Conservation (phyloP, 2,113 vertebrate genomes). For the Talpa occidentalis region DNA sequence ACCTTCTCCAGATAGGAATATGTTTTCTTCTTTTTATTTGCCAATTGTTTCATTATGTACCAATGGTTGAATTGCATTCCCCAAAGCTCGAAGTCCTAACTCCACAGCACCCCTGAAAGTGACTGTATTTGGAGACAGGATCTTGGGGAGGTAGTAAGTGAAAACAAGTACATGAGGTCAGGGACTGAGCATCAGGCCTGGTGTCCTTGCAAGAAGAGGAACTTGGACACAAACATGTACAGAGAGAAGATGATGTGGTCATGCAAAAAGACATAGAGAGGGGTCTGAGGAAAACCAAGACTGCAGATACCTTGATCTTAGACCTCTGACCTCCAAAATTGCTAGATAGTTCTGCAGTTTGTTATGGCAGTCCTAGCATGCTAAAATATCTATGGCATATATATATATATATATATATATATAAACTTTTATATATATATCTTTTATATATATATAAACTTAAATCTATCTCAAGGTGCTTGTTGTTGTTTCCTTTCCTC, state of each 20-base stretch:
- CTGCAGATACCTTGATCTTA: too few species aligned
- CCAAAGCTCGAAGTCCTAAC: not conserved
- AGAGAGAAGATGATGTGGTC: not conserved
- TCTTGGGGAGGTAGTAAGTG: not conserved
- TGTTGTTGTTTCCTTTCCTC: not conserved
- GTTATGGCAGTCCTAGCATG: not conserved
- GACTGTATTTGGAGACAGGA: not conserved
- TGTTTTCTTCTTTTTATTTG: not conserved
- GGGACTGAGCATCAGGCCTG: not conserved
- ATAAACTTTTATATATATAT: too few species aligned
- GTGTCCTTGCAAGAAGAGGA: not conserved
- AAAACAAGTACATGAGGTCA: not conserved
- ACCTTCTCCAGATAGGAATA: not conserved
- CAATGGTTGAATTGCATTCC: not conserved
- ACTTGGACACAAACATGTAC: not conserved
- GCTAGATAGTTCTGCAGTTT: too few species aligned
- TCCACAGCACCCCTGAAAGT: not conserved
- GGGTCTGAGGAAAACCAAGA: not conserved
- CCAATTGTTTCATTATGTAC: not conserved
- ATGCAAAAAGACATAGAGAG: not conserved
- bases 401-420: too few species aligned
- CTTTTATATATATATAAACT: too few species aligned
- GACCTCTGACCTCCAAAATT: too few species aligned
- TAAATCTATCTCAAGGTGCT: not conserved
- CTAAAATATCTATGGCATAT: not conserved